Percentiles rank a stretch among this genome's conserved stretches.
Evolutionary conservation across 1,140 invertebrate species (phyloP).

Genomic region (Aphaenogaster ashmeadi): DNA sequence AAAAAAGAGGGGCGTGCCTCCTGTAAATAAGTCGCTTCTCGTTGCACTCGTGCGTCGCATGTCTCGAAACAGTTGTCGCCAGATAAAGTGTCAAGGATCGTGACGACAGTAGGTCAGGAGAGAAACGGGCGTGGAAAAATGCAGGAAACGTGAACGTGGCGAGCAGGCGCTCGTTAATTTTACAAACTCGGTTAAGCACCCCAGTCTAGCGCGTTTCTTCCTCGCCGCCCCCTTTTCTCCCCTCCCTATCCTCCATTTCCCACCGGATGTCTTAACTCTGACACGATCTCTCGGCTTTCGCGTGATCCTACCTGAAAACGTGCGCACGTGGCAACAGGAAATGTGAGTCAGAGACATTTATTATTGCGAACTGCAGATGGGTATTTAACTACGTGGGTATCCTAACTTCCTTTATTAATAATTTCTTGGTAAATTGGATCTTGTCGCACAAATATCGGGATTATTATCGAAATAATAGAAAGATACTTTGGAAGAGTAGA

Average conservation of each 20-base stretch:
- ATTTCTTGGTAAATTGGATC: neutral
- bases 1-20: neutral
- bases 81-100: slow-evolving; percentile 19
- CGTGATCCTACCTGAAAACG: neutral
- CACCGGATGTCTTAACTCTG: slow-evolving; percentile 23
- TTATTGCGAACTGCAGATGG: neutral
- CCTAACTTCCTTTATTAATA: neutral
- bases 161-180: slow-evolving; percentile 50
- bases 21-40: neutral
- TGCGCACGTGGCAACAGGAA: neutral
- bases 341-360: neutral
- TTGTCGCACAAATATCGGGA: neutral
- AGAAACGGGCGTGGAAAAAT: slow-evolving; percentile 41
- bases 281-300: slow-evolving; percentile 21
- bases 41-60: neutral
- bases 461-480: neutral
- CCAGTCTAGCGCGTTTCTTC: slow-evolving; percentile 21
- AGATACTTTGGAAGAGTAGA: neutral
- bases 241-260: neutral
- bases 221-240: neutral
- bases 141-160: slow-evolving; percentile 2
- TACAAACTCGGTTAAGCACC: slow-evolving; percentile 57
- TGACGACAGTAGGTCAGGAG: slow-evolving; percentile 40
- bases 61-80: slow-evolving; percentile 33
- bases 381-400: neutral